A percentile compares a stretch with the other conserved stretches of the same genome.
Evolutionary conservation across 2,113 vertebrate genomes (phyloP).

Genomic region (Prionailurus bengalensis): DNA sequence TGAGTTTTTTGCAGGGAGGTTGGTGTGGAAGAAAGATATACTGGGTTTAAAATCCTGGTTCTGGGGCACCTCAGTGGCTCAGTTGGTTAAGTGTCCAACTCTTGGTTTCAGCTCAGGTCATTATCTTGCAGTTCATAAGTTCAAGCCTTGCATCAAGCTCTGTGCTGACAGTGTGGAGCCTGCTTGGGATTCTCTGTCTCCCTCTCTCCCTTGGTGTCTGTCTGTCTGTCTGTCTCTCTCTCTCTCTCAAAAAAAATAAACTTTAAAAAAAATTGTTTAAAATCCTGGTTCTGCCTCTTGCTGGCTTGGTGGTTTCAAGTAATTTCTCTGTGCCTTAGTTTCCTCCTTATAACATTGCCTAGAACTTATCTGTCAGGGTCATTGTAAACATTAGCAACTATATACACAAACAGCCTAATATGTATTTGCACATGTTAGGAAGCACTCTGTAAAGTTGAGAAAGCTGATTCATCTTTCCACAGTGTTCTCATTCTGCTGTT

Average conservation of each 20-base stretch:
- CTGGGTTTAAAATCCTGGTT: not conserved
- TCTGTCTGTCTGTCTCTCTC: too few relatives aligned
- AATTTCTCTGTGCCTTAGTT: not conserved
- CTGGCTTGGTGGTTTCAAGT: not conserved
- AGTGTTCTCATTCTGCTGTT: not conserved
- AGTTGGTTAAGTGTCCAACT: too few relatives aligned
- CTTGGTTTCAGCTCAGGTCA: too few relatives aligned
- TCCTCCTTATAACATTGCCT: not conserved
- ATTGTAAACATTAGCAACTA: not conserved
- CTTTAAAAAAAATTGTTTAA: not conserved
- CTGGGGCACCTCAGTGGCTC: not conserved
- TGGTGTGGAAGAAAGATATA: not conserved
- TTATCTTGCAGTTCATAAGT: too few relatives aligned
- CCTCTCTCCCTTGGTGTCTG: too few relatives aligned
- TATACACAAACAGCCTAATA: not conserved
- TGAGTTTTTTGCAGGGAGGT: not conserved
- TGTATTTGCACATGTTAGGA: not conserved
- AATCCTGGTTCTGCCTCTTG: not conserved
- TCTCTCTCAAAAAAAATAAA: too few relatives aligned
- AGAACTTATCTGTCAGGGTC: not conserved
- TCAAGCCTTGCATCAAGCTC: too few relatives aligned
- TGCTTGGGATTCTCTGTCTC: too few relatives aligned
- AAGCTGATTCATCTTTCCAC: not conserved
- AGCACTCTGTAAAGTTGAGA: not conserved
- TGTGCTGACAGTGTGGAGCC: too few relatives aligned